Percentiles rank a stretch among this genome's conserved stretches.
These are phyloP conservation scores for Tetramorium bicarinatum DNA, from an alignment of 2,888 invertebrate genomes.

Conservation along the genomic window DNA sequence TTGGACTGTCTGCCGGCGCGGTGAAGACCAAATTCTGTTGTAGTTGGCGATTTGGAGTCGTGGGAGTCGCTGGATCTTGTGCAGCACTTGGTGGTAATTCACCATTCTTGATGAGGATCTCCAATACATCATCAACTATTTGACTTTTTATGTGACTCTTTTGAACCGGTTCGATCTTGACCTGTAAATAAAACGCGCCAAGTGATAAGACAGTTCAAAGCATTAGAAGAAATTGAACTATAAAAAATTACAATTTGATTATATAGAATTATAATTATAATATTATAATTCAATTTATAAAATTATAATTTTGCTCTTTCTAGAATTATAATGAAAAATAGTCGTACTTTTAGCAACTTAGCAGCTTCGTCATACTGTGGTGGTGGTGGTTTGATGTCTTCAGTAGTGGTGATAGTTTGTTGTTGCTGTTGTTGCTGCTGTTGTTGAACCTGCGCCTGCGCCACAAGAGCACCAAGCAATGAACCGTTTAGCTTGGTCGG, in stretches of 20 bases:
- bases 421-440: slow-evolving; percentile 81
- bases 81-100: slow-evolving; percentile 96
- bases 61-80: slow-evolving; percentile 89
- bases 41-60: slow-evolving; percentile 86
- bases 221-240: neutral
- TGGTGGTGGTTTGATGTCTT: slow-evolving; percentile 87
- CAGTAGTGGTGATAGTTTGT: slow-evolving; percentile 76
- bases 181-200: slow-evolving; percentile 72
- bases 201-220: neutral
- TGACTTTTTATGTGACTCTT: slow-evolving; percentile 89
- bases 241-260: slow-evolving; percentile 2
- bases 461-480: slow-evolving; percentile 83
- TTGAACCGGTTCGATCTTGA: slow-evolving; percentile 85
- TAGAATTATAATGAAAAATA: neutral
- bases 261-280: too few relatives aligned
- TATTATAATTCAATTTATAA: neutral
- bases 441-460: slow-evolving; percentile 83
- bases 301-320: neutral
- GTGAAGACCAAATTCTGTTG: slow-evolving; percentile 85
- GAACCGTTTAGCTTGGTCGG: slow-evolving; percentile 84
- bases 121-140: slow-evolving; percentile 96
- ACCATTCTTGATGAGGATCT: slow-evolving; percentile 97
- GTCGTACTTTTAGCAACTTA: slow-evolving; percentile 87
- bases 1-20: slow-evolving; percentile 82
- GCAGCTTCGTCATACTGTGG: slow-evolving; percentile 92